Evolutionary conservation across 1,140 invertebrate species (phyloP).

Genomic region (Schlechtendalia chinensis): DNA sequence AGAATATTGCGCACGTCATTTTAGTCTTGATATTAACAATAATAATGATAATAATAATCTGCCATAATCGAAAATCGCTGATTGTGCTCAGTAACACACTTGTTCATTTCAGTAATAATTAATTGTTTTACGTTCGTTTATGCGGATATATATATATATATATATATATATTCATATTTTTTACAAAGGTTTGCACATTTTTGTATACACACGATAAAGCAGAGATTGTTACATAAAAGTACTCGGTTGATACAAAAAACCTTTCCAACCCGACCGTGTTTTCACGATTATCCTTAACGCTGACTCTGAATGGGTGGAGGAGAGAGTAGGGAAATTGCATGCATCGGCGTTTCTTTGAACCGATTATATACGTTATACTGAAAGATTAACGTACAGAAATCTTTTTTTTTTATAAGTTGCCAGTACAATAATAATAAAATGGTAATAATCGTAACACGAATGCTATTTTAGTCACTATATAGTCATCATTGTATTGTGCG

Average conservation of each 20-base stretch:
- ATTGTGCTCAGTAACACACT: not conserved
- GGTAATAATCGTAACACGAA: not conserved
- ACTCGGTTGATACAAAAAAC: conserved; percentile 28
- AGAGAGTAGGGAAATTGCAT: conserved; percentile 16
- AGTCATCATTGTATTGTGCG: not conserved
- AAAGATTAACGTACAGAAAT: not conserved
- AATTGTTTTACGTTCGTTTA: conserved; percentile 13
- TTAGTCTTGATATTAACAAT: not conserved
- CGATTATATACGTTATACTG: conserved; percentile 7
- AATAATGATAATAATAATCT: conserved; percentile 9
- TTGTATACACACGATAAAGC: conserved; percentile 7
- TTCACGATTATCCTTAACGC: conserved; percentile 28
- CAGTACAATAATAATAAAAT: not conserved
- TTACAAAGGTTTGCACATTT: conserved; percentile 28
- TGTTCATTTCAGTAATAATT: not conserved
- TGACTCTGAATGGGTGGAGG: not conserved
- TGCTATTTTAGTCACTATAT: not conserved
- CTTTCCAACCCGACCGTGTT: conserved; percentile 7
- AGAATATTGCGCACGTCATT: not conserved
- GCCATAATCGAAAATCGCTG: conserved; percentile 6
- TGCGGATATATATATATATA: too few relatives aligned
- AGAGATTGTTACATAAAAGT: conserved; percentile 27
- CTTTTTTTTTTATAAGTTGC: not conserved
- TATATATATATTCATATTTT: not conserved
- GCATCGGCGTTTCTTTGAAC: conserved; percentile 12